Evolutionary conservation across 2,888 invertebrate species (phyloP).

Genomic region (Archips xylosteana): DNA sequence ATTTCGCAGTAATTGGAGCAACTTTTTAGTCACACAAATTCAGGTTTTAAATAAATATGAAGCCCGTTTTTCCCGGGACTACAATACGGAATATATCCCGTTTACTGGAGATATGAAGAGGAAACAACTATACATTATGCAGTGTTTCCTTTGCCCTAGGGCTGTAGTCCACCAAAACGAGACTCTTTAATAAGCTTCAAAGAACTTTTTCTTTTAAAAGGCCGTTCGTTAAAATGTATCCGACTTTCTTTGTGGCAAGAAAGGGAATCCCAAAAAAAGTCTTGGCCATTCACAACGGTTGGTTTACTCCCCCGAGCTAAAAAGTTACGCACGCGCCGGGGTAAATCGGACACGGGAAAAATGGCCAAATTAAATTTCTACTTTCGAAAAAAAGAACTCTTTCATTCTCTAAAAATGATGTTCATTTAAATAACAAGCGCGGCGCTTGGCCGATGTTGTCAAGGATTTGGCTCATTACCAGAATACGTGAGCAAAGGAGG

Average conservation of each 20-base stretch:
- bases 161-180: constrained; percentile 63
- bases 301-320: constrained; percentile 70
- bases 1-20: constrained; percentile 18
- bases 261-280: constrained; percentile 70
- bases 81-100: constrained; percentile 17
- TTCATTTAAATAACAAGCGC: constrained; percentile 16
- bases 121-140: constrained; percentile 51
- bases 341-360: constrained; percentile 58
- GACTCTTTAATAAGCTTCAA: constrained; percentile 76
- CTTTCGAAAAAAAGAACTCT: constrained; percentile 19
- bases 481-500: constrained; percentile 5
- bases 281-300: constrained; percentile 70
- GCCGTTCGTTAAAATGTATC: constrained; percentile 73
- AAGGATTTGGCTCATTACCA: constrained; percentile 11
- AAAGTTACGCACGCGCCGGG: constrained; percentile 66
- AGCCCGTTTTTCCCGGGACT: constrained; percentile 27
- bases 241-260: constrained; percentile 73
- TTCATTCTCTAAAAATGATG: constrained; percentile 10
- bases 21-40: not conserved
- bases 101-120: constrained; percentile 15
- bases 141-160: constrained; percentile 57
- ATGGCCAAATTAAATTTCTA: constrained; percentile 61
- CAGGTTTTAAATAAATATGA: constrained; percentile 7
- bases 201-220: constrained; percentile 72
- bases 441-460: constrained; percentile 12